Percentiles rank a stretch among this genome's conserved stretches.
Evolutionary conservation across 23 tunicate genomes (phyloP).

Genomic region (Trididemnum clinides): DNA sequence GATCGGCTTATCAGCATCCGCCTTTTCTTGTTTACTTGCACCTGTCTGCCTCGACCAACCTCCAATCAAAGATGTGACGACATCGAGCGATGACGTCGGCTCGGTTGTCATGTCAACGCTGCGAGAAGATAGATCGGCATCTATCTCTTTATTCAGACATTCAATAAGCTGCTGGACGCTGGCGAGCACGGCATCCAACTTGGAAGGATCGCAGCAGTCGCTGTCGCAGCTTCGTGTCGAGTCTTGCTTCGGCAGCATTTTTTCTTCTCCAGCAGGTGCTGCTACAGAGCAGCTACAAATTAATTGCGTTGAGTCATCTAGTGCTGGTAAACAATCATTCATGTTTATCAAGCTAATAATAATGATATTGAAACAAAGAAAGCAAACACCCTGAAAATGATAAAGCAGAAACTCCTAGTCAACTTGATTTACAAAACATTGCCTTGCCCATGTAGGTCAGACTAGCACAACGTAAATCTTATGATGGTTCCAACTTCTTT

Average conservation of each 20-base stretch:
- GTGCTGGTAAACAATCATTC: too few relatives aligned
- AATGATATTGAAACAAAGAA: too few relatives aligned
- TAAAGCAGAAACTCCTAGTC: too few relatives aligned
- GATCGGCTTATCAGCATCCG: not conserved
- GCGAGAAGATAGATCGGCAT: not conserved
- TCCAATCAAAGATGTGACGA: not conserved
- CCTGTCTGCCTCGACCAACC: too few relatives aligned
- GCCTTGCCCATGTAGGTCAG: too few relatives aligned
- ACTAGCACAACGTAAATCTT: too few relatives aligned
- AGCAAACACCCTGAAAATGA: too few relatives aligned
- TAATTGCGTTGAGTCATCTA: too few relatives aligned
- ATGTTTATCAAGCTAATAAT: too few relatives aligned
- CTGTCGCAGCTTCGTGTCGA: not conserved
- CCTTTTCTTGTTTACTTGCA: not conserved
- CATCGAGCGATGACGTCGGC: not conserved
- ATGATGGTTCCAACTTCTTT: too few relatives aligned
- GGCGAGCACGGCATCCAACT: constrained; percentile 20
- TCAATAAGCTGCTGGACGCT: constrained; percentile 8
- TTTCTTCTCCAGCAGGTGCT: not conserved
- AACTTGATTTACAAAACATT: too few relatives aligned
- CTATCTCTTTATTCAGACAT: constrained; percentile 5
- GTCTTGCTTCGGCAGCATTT: not conserved
- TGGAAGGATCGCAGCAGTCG: not conserved
- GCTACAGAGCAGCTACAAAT: not conserved
- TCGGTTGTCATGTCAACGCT: constrained; percentile 6